These are phyloP conservation scores for Phyllotis vaccarum DNA, from an alignment of 2,797 vertebrate genomes.

Conservation along the genomic window DNA sequence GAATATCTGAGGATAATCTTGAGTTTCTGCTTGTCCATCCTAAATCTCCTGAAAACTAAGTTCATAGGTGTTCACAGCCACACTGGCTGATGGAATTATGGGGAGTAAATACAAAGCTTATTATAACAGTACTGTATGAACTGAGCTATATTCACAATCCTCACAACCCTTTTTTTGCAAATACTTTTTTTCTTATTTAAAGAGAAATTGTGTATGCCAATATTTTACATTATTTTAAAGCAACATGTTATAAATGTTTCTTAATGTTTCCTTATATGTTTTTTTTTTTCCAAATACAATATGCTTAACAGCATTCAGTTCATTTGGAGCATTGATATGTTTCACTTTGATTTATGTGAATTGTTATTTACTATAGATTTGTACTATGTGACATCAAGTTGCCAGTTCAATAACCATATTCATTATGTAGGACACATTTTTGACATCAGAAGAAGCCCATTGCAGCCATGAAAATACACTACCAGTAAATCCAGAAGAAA, in stretches of 20 bases:
- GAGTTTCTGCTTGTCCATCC: background rate
- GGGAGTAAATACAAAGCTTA: background rate
- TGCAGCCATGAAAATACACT: background rate
- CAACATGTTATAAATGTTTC: slow-evolving; percentile 9
- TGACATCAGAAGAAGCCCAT: background rate
- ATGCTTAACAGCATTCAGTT: background rate
- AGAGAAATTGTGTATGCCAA: background rate
- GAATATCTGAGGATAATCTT: background rate
- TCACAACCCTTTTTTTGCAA: background rate
- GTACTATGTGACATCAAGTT: background rate
- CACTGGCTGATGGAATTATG: fast-evolving
- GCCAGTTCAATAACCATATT: background rate
- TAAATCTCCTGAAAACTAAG: background rate
- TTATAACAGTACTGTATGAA: background rate
- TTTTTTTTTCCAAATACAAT: slow-evolving; percentile 8
- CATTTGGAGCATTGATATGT: background rate
- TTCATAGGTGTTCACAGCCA: background rate
- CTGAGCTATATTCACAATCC: too few species aligned
- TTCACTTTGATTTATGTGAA: background rate
- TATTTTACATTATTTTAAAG: background rate
- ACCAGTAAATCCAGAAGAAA: background rate
- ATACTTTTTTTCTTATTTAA: slow-evolving; percentile 30
- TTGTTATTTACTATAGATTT: background rate
- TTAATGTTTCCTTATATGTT: background rate
- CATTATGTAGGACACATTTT: background rate